Base-by-base conservation (phyloP, 2,797 vertebrate genomes). In the Semaprochilodus insignis region DNA sequence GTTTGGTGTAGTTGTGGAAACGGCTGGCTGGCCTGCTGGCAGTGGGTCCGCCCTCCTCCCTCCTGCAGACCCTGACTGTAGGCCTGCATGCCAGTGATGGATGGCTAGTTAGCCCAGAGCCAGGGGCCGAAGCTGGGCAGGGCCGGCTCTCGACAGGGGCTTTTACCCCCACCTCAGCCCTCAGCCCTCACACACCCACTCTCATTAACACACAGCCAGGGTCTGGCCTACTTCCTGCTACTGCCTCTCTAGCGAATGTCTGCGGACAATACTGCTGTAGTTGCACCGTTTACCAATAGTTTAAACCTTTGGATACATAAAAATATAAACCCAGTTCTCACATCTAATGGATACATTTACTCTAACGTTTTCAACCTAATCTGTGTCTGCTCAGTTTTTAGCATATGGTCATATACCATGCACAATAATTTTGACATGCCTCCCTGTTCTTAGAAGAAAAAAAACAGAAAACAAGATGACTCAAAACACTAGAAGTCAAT, bases 21-120 rank as follows among this genome's bases (percentile, higher is more conserved):
- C 57, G 81, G 21, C 34, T 65, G 51, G 60, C 34, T 71, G 83
- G 80, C 85, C 87, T 85, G 81, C 80, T 69, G 80, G 83, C 82
- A 69, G 82, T 70, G 79, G 82, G 80, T 82, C 77, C 25, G 36
- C 75, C 63, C 60, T 57, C 77, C 77, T 71, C 73, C 78, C 78
- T 23, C 71, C 86, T 27, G 27, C 78, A 90, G 90, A 91, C 87
- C 90, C 3, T 8, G 83, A 82, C 81, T 92, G 89, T 90, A 90
- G 87, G 91, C 89, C 83, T 77, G 81, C 57, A 40, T 80, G 82
- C 85, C 52, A 71, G 83, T 94, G 93, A 94, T 93, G 88, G 91
- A 93, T 91, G 88, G 90, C 84, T 90, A 90, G 89, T 85, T 86
- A 85, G 85, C 84, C 87, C 84, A 85, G 86, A 85, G 87, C 87